Conservation (phyloP, 2,113 vertebrate species). For the Barnardius zonarius region DNA sequence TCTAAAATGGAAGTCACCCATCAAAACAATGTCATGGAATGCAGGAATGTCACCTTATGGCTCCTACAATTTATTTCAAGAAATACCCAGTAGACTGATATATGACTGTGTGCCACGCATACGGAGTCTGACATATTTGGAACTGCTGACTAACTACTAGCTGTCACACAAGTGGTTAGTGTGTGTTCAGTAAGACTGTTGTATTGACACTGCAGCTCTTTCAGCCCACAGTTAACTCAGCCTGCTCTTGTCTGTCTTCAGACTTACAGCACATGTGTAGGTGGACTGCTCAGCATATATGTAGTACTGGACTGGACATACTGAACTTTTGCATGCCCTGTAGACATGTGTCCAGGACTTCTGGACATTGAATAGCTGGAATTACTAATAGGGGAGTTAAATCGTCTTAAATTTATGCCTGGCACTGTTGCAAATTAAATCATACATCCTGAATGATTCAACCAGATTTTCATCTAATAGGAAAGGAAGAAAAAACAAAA, state of each 20-base stretch:
- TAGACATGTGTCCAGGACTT: not conserved
- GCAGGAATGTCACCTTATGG: not conserved
- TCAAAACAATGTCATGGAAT: not conserved
- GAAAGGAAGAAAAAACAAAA: not conserved
- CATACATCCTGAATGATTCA: not conserved
- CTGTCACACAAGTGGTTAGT: not conserved
- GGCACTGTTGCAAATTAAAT: not conserved
- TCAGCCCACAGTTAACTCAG: not conserved
- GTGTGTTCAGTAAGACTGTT: not conserved
- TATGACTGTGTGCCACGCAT: fast-evolving
- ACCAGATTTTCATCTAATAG: not conserved
- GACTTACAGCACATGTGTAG: not conserved
- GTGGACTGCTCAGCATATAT: not conserved
- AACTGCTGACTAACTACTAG: not conserved
- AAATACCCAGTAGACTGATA: not conserved
- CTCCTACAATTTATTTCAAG: not conserved
- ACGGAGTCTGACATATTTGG: fast-evolving
- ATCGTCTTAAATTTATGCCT: not conserved
- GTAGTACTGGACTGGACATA: not conserved
- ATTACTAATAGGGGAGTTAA: not conserved
- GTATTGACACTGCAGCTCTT: fast-evolving
- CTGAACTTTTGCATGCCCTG: not conserved
- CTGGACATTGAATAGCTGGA: not conserved
- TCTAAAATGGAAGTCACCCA: not conserved
- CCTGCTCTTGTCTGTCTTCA: not conserved